Evolutionary conservation across 2,113 vertebrate species (phyloP).

Genomic region (Oreochromis niloticus): DNA sequence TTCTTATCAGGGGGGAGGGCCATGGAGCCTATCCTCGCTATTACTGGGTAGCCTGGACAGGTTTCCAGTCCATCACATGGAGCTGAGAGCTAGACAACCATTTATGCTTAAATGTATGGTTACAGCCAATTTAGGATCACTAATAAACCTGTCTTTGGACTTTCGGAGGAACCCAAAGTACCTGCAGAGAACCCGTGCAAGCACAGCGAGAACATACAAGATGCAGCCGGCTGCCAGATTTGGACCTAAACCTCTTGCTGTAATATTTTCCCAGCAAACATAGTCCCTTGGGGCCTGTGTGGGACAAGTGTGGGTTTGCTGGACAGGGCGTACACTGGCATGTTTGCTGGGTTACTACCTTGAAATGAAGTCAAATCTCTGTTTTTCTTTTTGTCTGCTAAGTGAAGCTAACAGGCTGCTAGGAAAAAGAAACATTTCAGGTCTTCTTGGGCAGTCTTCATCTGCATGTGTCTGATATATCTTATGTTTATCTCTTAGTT

Average conservation of each 20-base stretch:
- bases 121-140: not conserved
- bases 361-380: not conserved
- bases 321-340: not conserved
- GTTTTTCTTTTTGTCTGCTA: not conserved
- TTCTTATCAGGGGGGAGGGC: not conserved
- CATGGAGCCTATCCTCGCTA: not conserved
- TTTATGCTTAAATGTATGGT: not conserved
- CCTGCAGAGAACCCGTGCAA: not conserved
- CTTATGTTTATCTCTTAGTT: not conserved
- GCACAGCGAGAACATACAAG: not conserved
- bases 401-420: not conserved
- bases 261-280: not conserved
- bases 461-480: not conserved
- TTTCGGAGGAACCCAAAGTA: not conserved
- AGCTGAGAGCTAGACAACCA: not conserved
- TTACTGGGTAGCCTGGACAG: not conserved
- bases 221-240: not conserved
- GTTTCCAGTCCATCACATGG: not conserved
- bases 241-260: not conserved
- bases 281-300: not conserved
- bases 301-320: not conserved
- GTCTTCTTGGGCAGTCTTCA: not conserved
- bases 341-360: not conserved
- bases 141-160: not conserved
- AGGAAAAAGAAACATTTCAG: not conserved